phyloP scores from a whole-genome alignment of 1,140 invertebrate species.

The Trypoxylus dichotomus region DNA sequence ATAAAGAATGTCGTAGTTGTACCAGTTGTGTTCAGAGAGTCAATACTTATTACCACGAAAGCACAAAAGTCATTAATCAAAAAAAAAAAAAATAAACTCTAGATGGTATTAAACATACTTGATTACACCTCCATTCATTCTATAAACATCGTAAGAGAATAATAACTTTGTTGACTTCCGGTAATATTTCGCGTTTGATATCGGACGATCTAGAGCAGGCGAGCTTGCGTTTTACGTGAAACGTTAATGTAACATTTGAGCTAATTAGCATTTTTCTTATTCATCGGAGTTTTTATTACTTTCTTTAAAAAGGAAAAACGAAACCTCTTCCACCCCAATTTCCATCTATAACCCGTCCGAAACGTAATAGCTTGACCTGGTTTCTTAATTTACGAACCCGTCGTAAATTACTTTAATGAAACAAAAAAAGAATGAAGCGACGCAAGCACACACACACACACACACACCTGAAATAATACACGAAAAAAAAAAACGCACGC shows the following conservation, averaged over 20 bases:
- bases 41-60: too few relatives aligned
- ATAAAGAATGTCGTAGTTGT: too few relatives aligned
- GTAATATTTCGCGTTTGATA: background rate
- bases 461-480: background rate
- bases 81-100: too few relatives aligned
- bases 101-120: too few relatives aligned
- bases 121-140: too few relatives aligned
- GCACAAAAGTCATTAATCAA: too few relatives aligned
- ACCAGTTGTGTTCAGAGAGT: too few relatives aligned
- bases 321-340: background rate
- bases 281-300: background rate
- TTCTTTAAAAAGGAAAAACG: background rate
- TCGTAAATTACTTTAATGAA: background rate
- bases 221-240: background rate
- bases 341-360: background rate
- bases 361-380: background rate
- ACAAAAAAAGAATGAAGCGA: background rate
- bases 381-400: background rate
- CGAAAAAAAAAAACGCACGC: background rate
- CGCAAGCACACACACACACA: background rate
- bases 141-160: too few relatives aligned
- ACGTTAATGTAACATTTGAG: background rate
- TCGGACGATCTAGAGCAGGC: background rate
- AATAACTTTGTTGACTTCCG: background rate
- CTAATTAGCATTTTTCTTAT: background rate